These are phyloP conservation scores for Lagodon rhomboides DNA, from an alignment of 2,797 vertebrate genomes.

Conservation along the genomic window DNA sequence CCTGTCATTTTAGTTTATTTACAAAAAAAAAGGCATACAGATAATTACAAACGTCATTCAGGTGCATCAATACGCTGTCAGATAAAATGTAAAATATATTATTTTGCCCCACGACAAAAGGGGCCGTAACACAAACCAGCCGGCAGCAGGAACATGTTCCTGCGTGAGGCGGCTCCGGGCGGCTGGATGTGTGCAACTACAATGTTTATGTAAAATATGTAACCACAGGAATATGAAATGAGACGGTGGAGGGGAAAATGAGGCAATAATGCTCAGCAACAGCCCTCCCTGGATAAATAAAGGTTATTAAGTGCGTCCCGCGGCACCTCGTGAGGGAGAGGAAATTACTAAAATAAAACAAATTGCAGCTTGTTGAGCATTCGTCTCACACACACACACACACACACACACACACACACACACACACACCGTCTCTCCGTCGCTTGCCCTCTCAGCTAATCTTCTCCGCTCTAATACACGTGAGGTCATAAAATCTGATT, in stretches of 20 bases:
- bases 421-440: conserved; percentile 43
- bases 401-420: conserved; percentile 21
- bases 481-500: conserved; percentile 75
- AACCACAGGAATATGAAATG: conserved; percentile 22
- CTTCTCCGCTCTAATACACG: conserved; percentile 60
- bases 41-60: no score
- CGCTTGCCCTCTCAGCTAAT: conserved; percentile 62
- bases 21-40: no score
- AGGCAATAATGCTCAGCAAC: conserved; percentile 26
- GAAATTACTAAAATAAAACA: conserved; percentile 61
- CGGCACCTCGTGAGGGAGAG: conserved; percentile 41
- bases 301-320: conserved; percentile 54
- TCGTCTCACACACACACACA: conserved; percentile 40
- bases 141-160: no score
- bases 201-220: conserved; percentile 10
- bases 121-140: neutral
- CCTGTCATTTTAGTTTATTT: no score
- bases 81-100: neutral
- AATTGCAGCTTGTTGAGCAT: conserved; percentile 56
- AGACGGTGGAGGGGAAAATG: neutral
- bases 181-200: neutral
- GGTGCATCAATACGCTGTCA: no score
- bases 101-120: neutral
- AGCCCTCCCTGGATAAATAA: conserved; percentile 49
- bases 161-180: neutral